Percentiles rank a stretch among this genome's conserved stretches.
phyloP scores from a whole-genome alignment of 2,888 invertebrate genomes.

The Busseola fusca region DNA sequence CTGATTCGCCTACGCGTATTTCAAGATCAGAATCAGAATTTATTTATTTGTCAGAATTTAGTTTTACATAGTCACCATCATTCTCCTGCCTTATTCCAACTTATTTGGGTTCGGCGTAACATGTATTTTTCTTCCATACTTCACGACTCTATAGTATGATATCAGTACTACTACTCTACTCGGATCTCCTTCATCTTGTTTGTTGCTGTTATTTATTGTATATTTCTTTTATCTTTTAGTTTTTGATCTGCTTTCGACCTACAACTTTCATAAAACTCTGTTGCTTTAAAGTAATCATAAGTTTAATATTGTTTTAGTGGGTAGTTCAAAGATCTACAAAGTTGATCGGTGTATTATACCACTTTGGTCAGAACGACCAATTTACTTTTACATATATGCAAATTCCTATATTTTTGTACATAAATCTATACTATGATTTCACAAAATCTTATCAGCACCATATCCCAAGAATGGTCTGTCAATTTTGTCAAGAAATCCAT shows the following conservation, averaged over 20 bases:
- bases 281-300: background rate
- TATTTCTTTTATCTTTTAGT: background rate
- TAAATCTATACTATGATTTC: background rate
- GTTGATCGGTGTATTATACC: background rate
- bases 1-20: background rate
- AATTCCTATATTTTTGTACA: background rate
- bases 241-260: background rate
- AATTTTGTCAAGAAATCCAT: slow-evolving; percentile 20
- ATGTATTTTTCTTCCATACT: background rate
- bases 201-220: background rate
- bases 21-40: background rate
- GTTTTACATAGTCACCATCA: background rate
- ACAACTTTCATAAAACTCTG: background rate
- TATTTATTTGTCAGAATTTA: background rate
- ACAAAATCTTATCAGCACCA: background rate
- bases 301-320: background rate
- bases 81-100: background rate
- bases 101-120: background rate
- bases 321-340: background rate
- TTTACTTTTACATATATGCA: background rate
- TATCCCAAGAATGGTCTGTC: background rate
- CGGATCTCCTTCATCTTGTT: too few relatives aligned
- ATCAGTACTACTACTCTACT: too few relatives aligned
- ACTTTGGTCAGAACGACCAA: background rate
- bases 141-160: background rate